Evolutionary conservation across 2,797 vertebrate genomes (phyloP), one percentile per base, ranked within the genome.

Genomic region (Oophaga sylvatica): DNA sequence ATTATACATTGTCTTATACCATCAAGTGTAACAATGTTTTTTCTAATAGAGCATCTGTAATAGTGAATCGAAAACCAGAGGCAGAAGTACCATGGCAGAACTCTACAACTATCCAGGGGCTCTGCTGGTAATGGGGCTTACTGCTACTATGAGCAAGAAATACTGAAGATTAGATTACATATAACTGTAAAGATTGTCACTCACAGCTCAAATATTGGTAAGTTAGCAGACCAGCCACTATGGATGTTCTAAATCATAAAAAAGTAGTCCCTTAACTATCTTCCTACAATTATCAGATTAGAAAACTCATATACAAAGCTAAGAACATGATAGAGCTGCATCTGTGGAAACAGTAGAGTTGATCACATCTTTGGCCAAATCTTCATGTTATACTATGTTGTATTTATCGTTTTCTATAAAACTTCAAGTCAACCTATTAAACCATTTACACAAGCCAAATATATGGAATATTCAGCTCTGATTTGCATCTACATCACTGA

Each of bases 31-130:
- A 13, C 29, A 70, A 1, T 31, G 26, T 13, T 16, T 41, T 41
- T 41, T 70, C 5, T 31, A 70, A 17, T 3, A 31, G 17, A 70
- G 26, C 29, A 41, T 41, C 26, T 26, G 26, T 3, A 41, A 70
- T 31, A 26, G 3, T 29, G 2, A 29, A 41, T 20, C 16, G 9
- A 17, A 41, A 71, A 41, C 5, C 31, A 41, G 17, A 7, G 6
- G 65, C 35, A 68, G n/a, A 13, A 22, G 29, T 15, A 29, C 1
- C 12, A 13, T 67, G n/a, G 2, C 0, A 10, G 19, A 19, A 19
- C 7, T 20, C 19, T 62, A 1, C 0, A 8, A 2, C 20, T 15
- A 0, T 1, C 7, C 15, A 13, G 16, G 5, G 3, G 5, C 12
- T 26, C 29, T 31, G 3, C 67, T 15, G 67, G 29, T 5, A 70